Percentiles rank a stretch among this genome's conserved stretches.
phyloP scores from a whole-genome alignment of 2,888 invertebrate species.

The Lydus trimaculatus region DNA sequence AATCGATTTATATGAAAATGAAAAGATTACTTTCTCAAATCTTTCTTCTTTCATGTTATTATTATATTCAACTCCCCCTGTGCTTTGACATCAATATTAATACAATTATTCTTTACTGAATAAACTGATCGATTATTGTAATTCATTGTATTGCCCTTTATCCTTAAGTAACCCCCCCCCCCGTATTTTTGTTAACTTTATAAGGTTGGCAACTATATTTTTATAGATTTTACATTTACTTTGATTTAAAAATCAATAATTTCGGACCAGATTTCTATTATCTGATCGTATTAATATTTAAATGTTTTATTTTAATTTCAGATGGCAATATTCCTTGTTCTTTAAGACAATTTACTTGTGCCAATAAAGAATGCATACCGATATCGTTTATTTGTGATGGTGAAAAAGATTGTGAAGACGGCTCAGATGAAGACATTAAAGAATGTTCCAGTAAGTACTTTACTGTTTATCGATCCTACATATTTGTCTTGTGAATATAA shows the following conservation, averaged over 20 bases:
- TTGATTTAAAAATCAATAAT: conserved; percentile 6
- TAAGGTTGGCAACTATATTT: background rate
- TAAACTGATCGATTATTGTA: background rate
- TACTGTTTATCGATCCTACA: conserved; percentile 18
- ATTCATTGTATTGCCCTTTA: background rate
- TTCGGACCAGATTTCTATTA: background rate
- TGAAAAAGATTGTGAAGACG: conserved; percentile 80
- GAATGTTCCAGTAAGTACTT: conserved; percentile 71
- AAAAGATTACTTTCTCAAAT: conserved; percentile 12
- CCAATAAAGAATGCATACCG: conserved; percentile 78
- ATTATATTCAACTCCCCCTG: background rate
- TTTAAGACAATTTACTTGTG: conserved; percentile 77
- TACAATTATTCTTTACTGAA: background rate
- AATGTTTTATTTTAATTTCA: conserved; percentile 37
- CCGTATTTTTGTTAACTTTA: background rate
- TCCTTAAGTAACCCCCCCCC: no score
- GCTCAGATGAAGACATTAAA: conserved; percentile 78
- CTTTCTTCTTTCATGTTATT: conserved; percentile 2
- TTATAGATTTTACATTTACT: background rate
- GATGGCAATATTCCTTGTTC: conserved; percentile 61
- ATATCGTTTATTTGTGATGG: conserved; percentile 81
- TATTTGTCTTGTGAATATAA: conserved; percentile 28
- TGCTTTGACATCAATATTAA: background rate
- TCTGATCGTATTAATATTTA: background rate
- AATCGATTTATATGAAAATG: conserved; percentile 25